Conservation (phyloP, 1,140 invertebrate species). For the Danaus melanippus region DNA sequence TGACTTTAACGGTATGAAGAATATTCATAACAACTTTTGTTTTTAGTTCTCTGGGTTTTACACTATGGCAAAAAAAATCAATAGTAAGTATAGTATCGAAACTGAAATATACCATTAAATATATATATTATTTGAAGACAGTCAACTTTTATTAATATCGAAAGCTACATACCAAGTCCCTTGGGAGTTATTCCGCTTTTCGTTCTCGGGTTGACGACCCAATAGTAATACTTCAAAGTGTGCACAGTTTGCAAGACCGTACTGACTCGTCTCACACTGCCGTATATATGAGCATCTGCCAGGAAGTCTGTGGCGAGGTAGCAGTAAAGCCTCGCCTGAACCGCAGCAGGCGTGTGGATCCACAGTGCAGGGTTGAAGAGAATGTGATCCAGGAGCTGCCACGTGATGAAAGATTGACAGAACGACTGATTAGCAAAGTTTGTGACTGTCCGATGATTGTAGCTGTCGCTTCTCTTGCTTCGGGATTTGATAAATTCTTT, state of each 20-base stretch:
- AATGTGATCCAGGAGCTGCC: conserved; percentile 98
- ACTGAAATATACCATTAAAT: no score
- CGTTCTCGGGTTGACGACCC: conserved; percentile 95
- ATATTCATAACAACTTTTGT: no score
- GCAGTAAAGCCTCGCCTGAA: conserved; percentile 97
- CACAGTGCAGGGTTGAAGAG: conserved; percentile 99
- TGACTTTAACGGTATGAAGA: no score
- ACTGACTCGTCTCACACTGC: conserved; percentile 95
- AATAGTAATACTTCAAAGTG: conserved; percentile 99
- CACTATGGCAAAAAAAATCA: no score
- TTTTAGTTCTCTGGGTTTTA: no score
- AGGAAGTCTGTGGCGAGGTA: conserved; percentile 98
- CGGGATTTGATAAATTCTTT: background rate
- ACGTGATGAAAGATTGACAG: conserved; percentile 73
- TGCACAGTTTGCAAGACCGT: conserved; percentile 98
- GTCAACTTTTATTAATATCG: background rate
- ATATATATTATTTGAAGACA: no score
- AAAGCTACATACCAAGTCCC: conserved; percentile 83
- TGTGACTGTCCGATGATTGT: conserved; percentile 63
- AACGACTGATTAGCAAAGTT: conserved; percentile 66
- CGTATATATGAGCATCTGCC: conserved; percentile 97
- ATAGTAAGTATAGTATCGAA: no score
- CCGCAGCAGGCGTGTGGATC: conserved; percentile 96
- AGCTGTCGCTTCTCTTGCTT: conserved; percentile 57
- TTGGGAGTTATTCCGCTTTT: conserved; percentile 97